Base-by-base conservation (phyloP, 2,797 vertebrate species). In the Poecilia picta region DNA sequence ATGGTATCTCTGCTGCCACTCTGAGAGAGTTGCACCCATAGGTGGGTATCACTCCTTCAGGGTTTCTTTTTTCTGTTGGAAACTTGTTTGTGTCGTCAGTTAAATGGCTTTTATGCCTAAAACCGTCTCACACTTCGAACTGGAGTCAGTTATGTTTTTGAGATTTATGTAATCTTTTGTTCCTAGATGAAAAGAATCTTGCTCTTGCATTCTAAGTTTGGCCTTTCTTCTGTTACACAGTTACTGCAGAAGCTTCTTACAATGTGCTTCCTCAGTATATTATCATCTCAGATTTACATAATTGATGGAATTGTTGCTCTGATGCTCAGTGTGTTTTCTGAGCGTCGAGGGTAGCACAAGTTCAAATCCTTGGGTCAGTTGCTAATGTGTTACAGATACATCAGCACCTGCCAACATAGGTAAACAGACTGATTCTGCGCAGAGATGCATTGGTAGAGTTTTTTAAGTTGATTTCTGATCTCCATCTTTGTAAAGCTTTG, bases 1-100 rank as follows among this genome's bases (percentile, higher is more conserved):
- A 95, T 97, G 96, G 95, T 96, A 96, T 91, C 94, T 94, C 93
- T 98, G 96, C 95, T 97, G 96, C 92, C 95, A 96, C 57, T 94
- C 96, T 93, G 95, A 95, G 79, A 97, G 95, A 97, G 96, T 97
- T 79, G 93, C 93, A 85, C 97, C 96, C 87, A 72, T 97, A 96
- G 96, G 96, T 98, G 90, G 95, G 96, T 95, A 92, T 75, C n/a
- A 12, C 57, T 33, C 43, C 41, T 13, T n/a, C 39, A 7, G 57
- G 51, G 70, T 25, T 31, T 39, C 72, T 46, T 25, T 25, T n/a
- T 15, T 71, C 36, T 36, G n/a, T 28, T 57, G 2, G 76, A 20
- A 31, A 81, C 8, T 2, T 55, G 18, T 23, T 46, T 62, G 39
- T 47, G n/a, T 57, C 13, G 46, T 75, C 5, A 46, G 13, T 59